phyloP scores from a whole-genome alignment of 2,113 vertebrate species.

The Lagenorhynchus albirostris region DNA sequence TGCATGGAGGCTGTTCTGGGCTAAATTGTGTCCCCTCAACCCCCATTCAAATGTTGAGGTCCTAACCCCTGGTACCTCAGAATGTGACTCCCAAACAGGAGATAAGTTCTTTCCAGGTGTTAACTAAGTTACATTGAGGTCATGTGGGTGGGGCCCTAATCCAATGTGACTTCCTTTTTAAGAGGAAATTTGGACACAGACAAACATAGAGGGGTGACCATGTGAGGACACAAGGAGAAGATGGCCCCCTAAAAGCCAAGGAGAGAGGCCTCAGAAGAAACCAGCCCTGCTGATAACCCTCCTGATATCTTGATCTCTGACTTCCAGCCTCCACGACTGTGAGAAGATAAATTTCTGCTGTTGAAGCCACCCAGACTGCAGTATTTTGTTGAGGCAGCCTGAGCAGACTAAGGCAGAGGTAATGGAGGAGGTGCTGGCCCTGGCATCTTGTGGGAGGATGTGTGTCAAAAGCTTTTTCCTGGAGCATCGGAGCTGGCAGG shows the following conservation, averaged over 20 bases:
- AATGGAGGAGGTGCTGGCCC: rapidly evolving
- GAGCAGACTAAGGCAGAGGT: not conserved
- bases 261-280: not conserved
- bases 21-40: not conserved
- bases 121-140: not conserved
- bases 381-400: too few relatives aligned
- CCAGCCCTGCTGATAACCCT: rapidly evolving
- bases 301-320: not conserved
- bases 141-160: not conserved
- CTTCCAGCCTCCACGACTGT: not conserved
- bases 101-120: not conserved
- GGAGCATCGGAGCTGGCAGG: not conserved
- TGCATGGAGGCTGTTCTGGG: not conserved
- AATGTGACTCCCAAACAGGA: not conserved
- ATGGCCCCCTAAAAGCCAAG: rapidly evolving
- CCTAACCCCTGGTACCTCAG: not conserved
- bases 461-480: not conserved
- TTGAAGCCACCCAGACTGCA: not conserved
- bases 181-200: not conserved
- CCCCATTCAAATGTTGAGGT: too few relatives aligned
- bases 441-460: too few relatives aligned
- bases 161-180: not conserved
- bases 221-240: not conserved
- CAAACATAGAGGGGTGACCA: too few relatives aligned
- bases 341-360: not conserved